Conservation (phyloP, 1,140 invertebrate genomes). For the Drosophila seguyi region DNA sequence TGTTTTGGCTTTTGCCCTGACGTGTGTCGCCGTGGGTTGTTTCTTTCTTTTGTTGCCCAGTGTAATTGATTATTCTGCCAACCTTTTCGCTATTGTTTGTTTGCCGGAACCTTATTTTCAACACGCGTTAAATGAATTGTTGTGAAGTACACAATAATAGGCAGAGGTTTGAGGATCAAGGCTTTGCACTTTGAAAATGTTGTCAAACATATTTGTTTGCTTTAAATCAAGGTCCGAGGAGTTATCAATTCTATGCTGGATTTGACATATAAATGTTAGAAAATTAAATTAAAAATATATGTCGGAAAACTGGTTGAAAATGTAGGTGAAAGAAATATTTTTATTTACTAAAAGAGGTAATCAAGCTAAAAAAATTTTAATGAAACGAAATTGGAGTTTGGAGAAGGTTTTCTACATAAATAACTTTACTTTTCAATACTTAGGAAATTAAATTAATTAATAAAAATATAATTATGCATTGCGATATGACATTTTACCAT, state of each 20-base stretch:
- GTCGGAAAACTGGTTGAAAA: too few species aligned
- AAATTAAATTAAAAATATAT: too few species aligned
- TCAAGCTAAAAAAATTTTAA: too few species aligned
- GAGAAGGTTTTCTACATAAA: too few species aligned
- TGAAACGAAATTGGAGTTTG: too few species aligned
- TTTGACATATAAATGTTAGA: neutral
- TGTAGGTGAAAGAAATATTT: too few species aligned
- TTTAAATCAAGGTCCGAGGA: neutral
- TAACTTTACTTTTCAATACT: too few species aligned
- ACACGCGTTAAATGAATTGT: constrained; percentile 26
- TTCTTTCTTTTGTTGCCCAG: constrained; percentile 25
- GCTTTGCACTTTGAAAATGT: neutral
- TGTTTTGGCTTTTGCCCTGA: constrained; percentile 43
- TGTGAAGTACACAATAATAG: constrained; percentile 10
- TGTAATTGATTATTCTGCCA: constrained; percentile 53
- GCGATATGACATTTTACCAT: too few species aligned
- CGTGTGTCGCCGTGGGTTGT: constrained; percentile 34
- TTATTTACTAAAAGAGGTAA: too few species aligned
- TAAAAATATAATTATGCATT: too few species aligned
- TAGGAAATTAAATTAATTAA: too few species aligned
- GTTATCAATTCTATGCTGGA: neutral
- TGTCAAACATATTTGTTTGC: neutral
- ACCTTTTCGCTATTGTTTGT: constrained; percentile 45
- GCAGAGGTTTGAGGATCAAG: constrained; percentile 12
- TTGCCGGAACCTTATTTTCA: constrained; percentile 42